A percentile compares a stretch with the other conserved stretches of the same genome.
Evolutionary conservation across 1,140 invertebrate species (phyloP).

Genomic region (Conopomorpha cramerella): DNA sequence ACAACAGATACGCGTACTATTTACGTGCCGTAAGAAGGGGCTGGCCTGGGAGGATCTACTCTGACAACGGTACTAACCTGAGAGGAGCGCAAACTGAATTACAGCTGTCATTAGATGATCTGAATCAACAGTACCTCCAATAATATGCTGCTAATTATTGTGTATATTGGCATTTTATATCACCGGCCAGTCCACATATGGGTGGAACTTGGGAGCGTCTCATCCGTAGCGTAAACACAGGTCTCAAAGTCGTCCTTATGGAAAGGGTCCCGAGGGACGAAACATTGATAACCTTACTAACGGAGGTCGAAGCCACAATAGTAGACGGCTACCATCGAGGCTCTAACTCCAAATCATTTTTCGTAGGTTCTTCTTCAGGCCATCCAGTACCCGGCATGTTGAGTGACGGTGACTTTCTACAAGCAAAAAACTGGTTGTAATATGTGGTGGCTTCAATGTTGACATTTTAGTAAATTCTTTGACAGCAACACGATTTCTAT

Average conservation of each 20-base stretch:
- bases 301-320: slow-evolving; percentile 8
- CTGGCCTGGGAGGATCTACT: too few species aligned
- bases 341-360: too few species aligned
- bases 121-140: slow-evolving; percentile 4
- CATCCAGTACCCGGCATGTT: too few species aligned
- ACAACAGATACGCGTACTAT: too few species aligned
- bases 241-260: slow-evolving; percentile 1
- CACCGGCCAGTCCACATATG: slow-evolving; percentile 22
- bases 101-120: slow-evolving; percentile 4
- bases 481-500: too few species aligned
- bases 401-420: too few species aligned
- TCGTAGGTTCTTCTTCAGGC: too few species aligned
- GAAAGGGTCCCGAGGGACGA: slow-evolving; percentile 2
- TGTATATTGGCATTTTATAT: slow-evolving; percentile 23
- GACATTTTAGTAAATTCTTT: too few species aligned
- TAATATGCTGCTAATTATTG: slow-evolving; percentile 1
- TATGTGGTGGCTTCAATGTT: too few species aligned
- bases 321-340: too few species aligned
- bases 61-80: slow-evolving; percentile 24
- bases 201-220: slow-evolving; percentile 9
- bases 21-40: too few species aligned
- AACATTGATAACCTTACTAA: slow-evolving; percentile 3
- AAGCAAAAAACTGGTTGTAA: too few species aligned
- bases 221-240: slow-evolving; percentile 5
- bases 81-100: slow-evolving; percentile 14